A percentile compares a stretch with the other conserved stretches of the same genome.
Evolutionary conservation across 2,113 vertebrate genomes (phyloP).

Genomic region (Nansenia antarctica): DNA sequence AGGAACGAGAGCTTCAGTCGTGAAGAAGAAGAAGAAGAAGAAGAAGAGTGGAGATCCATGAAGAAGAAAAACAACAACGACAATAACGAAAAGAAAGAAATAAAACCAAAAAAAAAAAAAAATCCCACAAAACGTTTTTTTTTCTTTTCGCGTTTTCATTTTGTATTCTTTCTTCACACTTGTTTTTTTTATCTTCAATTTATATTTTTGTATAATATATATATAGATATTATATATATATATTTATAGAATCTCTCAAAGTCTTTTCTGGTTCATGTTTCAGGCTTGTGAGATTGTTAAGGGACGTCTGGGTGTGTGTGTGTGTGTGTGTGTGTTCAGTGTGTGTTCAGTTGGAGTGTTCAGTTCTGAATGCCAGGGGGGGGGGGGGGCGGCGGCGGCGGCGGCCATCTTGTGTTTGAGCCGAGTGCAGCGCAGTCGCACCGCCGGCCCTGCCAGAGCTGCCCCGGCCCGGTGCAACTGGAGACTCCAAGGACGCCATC

Average conservation of each 20-base stretch:
- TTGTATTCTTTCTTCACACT: slow-evolving; percentile 73
- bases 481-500: slow-evolving; percentile 58
- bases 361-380: slow-evolving; percentile 34
- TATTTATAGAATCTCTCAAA: slow-evolving; percentile 83
- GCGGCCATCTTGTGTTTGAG: slow-evolving; percentile 51
- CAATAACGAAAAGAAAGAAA: slow-evolving; percentile 66
- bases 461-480: slow-evolving; percentile 58
- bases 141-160: too few species aligned
- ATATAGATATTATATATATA: slow-evolving; percentile 81
- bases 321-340: slow-evolving; percentile 2
- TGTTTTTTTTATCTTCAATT: too few species aligned
- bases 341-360: slow-evolving; percentile 50
- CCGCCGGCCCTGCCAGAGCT: slow-evolving; percentile 54
- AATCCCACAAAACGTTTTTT: slow-evolving; percentile 67
- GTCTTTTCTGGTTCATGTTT: slow-evolving; percentile 76
- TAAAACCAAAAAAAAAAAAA: slow-evolving; percentile 56
- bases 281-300: slow-evolving; percentile 66
- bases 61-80: slow-evolving; percentile 68
- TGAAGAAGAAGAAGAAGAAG: too few species aligned
- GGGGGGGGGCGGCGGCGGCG: too few species aligned
- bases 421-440: slow-evolving; percentile 34
- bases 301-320: too few species aligned
- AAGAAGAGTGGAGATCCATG: slow-evolving; percentile 68
- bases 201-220: too few species aligned
- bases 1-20: too few species aligned